A percentile compares a stretch with the other conserved stretches of the same genome.
These are phyloP conservation scores for Grammomys dolichurus DNA, from an alignment of 2,113 vertebrate species.

Conservation along the genomic window DNA sequence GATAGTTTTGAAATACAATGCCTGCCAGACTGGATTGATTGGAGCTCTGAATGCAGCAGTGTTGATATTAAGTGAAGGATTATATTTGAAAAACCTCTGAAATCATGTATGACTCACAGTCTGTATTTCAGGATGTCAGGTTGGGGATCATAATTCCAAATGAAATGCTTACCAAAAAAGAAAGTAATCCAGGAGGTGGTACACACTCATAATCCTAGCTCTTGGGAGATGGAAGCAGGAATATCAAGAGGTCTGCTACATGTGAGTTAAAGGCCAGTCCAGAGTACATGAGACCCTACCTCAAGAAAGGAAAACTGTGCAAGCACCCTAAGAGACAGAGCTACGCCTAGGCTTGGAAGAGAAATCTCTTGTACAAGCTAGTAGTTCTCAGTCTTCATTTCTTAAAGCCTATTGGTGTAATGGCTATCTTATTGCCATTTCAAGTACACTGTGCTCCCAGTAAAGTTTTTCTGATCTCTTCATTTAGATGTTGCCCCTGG, in stretches of 20 bases:
- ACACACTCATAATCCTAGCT: not conserved
- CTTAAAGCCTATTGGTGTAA: not conserved
- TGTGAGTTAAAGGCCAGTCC: not conserved
- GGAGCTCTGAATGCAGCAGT: constrained; percentile 38
- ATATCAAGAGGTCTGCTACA: not conserved
- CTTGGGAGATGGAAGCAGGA: not conserved
- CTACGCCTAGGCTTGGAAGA: not conserved
- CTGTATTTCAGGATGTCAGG: constrained; percentile 39
- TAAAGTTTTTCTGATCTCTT: constrained; percentile 17
- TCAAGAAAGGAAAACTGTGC: too few relatives aligned
- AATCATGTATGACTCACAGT: constrained; percentile 14
- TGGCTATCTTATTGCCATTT: not conserved
- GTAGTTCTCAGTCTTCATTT: not conserved
- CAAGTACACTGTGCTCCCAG: not conserved
- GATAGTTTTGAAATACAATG: constrained; percentile 69
- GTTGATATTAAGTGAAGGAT: constrained; percentile 60
- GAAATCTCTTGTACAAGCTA: not conserved
- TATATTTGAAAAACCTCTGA: constrained; percentile 55
- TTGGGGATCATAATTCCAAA: not conserved
- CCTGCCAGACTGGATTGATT: constrained; percentile 57
- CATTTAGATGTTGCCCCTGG: constrained; percentile 39
- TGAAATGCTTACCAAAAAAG: constrained; percentile 6
- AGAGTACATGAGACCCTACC: too few relatives aligned
- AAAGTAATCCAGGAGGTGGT: not conserved
- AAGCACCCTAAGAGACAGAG: not conserved